Evolutionary conservation across 2,113 vertebrate genomes (phyloP).

Genomic region (Todiramphus saurophagus): DNA sequence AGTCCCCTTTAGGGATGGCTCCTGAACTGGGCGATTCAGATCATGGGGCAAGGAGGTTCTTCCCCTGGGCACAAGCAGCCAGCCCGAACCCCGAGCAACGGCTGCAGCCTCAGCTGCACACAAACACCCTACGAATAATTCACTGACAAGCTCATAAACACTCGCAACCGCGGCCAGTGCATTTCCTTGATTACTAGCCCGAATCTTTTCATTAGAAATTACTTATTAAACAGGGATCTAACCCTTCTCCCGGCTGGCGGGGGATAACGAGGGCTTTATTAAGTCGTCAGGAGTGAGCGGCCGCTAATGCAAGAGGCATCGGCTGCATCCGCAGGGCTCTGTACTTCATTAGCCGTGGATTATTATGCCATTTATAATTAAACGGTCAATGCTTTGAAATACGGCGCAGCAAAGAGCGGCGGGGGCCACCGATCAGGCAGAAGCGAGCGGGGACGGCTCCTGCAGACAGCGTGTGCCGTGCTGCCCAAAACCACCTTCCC

Average conservation of each 20-base stretch:
- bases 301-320: not conserved
- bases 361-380: not conserved
- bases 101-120: not conserved
- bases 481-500: not conserved
- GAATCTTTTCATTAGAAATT: slow-evolving; percentile 45
- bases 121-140: not conserved
- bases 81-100: rapidly evolving
- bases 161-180: not conserved
- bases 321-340: not conserved
- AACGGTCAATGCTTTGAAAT: not conserved
- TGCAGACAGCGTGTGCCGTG: rapidly evolving
- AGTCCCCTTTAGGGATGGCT: rapidly evolving
- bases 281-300: not conserved
- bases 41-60: rapidly evolving
- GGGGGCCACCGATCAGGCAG: not conserved
- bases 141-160: not conserved
- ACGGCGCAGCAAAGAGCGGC: rapidly evolving
- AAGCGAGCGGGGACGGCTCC: not conserved
- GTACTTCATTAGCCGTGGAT: not conserved
- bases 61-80: not conserved
- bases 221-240: slow-evolving; percentile 32
- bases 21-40: rapidly evolving
- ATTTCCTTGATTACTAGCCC: not conserved
- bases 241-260: not conserved
- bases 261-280: not conserved